A percentile compares a stretch with the other conserved stretches of the same genome.
Conservation (phyloP, 2,113 vertebrate genomes). For the Colius striatus region DNA sequence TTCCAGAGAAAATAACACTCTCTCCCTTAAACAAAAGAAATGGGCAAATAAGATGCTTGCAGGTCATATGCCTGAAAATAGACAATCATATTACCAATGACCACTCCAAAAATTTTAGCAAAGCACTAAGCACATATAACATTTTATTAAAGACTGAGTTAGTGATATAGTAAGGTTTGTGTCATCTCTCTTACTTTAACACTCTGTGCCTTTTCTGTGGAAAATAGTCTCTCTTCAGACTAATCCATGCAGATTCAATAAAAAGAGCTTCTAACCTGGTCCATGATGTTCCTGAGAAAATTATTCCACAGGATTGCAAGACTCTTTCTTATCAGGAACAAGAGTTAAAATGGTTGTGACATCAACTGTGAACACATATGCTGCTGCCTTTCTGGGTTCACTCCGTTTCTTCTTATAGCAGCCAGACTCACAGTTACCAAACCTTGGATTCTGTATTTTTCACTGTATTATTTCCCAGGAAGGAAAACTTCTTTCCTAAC, state of each 20-base stretch:
- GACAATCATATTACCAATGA: background rate
- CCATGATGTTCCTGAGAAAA: conserved; percentile 49
- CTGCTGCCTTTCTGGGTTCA: background rate
- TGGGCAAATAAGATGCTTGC: background rate
- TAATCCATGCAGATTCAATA: conserved; percentile 8
- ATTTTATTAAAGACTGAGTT: background rate
- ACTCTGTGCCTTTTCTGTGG: background rate
- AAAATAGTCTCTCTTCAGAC: conserved; percentile 39
- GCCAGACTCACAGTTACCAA: background rate
- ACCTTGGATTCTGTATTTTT: background rate
- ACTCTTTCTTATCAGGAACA: background rate
- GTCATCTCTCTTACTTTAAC: background rate
- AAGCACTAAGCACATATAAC: background rate
- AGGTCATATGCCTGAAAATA: background rate
- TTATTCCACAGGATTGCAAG: conserved; percentile 33
- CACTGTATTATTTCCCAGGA: background rate
- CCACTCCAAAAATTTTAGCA: background rate
- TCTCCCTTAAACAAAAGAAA: background rate
- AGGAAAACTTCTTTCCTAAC: background rate
- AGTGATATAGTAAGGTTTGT: background rate
- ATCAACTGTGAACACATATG: background rate
- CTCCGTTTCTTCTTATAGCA: background rate
- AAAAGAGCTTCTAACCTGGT: conserved; percentile 48
- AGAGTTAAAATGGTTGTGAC: background rate
- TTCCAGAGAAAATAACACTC: background rate